Conservation (phyloP, 2,113 vertebrate genomes). For the Centropristis striata region DNA sequence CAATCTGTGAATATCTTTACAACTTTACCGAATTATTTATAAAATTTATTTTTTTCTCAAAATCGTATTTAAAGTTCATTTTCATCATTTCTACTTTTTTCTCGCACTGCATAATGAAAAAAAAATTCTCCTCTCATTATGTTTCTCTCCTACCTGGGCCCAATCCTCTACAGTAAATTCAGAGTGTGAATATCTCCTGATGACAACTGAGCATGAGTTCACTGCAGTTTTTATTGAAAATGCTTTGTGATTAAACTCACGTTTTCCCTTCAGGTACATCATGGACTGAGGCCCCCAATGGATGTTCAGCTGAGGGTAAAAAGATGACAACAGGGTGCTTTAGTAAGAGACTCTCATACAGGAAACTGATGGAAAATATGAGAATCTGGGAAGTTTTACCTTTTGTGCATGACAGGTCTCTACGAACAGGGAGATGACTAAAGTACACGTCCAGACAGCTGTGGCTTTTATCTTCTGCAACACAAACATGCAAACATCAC, state of each 20-base stretch:
- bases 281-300: constrained; percentile 87
- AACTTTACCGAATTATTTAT: no score
- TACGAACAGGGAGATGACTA: constrained; percentile 69
- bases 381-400: constrained; percentile 60
- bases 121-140: no score
- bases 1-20: no score
- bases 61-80: no score
- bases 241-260: constrained; percentile 68
- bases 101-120: no score
- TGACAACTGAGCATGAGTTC: neutral
- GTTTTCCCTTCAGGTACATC: constrained; percentile 87
- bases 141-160: no score
- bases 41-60: no score
- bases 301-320: constrained; percentile 53
- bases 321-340: neutral
- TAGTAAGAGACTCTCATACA: neutral
- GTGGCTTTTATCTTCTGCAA: constrained; percentile 62
- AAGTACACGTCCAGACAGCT: constrained; percentile 68
- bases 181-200: neutral
- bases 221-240: neutral
- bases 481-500: neutral
- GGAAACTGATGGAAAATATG: neutral
- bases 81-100: no score
- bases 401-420: constrained; percentile 74
- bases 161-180: neutral